Evolutionary conservation across 2,797 vertebrate species (phyloP).

Genomic region (Sebastes hopkinsi): DNA sequence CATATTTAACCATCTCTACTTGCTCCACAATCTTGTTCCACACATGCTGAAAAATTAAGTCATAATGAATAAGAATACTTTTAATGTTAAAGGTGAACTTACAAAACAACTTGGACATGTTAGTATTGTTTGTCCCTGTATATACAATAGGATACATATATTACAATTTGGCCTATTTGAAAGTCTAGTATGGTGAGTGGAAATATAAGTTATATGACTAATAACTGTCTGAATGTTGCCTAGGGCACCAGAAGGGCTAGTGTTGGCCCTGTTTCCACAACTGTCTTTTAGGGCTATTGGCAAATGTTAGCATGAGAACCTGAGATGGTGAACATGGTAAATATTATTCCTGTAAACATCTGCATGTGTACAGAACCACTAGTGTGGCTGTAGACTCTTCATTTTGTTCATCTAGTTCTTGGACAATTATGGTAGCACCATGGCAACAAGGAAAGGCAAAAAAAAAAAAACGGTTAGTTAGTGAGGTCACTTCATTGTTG

Average conservation of each 20-base stretch:
- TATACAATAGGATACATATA: neutral
- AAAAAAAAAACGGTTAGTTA: neutral
- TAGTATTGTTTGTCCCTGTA: neutral
- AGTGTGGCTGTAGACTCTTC: neutral
- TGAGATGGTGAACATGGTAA: neutral
- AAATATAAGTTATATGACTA: neutral
- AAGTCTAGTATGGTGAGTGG: neutral
- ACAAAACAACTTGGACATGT: neutral
- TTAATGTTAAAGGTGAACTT: neutral
- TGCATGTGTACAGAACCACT: neutral
- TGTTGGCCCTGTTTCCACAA: too few species aligned
- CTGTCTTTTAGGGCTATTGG: neutral
- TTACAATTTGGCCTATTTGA: neutral
- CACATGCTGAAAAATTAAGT: neutral
- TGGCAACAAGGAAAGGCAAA: neutral
- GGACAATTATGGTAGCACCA: neutral
- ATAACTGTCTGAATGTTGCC: neutral
- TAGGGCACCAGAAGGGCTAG: rapidly evolving
- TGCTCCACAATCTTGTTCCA: neutral
- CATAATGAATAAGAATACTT: neutral
- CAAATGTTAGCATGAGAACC: neutral
- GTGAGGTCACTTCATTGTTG: too few species aligned
- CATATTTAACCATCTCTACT: neutral
- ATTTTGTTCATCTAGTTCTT: neutral
- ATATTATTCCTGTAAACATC: neutral